Evolutionary conservation across 2,113 vertebrate species (phyloP).

Genomic region (Podarcis cretensis): DNA sequence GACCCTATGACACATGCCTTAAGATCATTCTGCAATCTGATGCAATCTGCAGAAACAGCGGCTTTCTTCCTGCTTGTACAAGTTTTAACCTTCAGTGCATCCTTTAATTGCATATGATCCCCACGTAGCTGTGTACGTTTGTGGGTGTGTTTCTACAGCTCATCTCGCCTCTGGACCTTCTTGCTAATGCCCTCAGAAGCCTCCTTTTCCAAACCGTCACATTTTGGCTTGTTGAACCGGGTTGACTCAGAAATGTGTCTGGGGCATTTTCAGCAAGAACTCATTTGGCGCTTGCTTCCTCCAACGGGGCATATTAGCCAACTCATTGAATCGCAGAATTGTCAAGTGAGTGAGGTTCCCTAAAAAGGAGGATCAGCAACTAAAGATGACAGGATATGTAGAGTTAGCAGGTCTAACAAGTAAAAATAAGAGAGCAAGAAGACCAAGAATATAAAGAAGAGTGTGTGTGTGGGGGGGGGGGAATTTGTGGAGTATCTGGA

Average conservation of each 20-base stretch:
- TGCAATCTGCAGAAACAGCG: background rate
- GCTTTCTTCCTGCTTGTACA: background rate
- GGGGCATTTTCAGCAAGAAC: background rate
- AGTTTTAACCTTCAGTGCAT: background rate
- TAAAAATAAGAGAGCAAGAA: too few species aligned
- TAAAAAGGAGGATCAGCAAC: too few species aligned
- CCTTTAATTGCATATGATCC: background rate
- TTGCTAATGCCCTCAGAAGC: background rate
- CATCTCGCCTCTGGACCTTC: background rate
- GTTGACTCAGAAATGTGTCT: too few species aligned
- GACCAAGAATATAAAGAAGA: too few species aligned
- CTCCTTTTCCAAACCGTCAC: background rate
- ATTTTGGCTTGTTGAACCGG: background rate
- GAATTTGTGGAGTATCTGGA: too few species aligned
- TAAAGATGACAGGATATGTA: too few species aligned
- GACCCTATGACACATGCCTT: background rate
- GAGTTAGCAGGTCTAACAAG: too few species aligned
- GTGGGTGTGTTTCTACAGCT: background rate
- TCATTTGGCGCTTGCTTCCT: too few species aligned
- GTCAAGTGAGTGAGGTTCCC: too few species aligned
- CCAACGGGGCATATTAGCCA: background rate
- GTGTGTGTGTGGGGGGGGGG: too few species aligned
- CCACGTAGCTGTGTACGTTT: too few species aligned
- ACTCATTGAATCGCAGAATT: background rate
- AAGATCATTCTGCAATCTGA: background rate